Evolutionary conservation across 1,140 invertebrate species (phyloP).

Genomic region (Tenebrio molitor): DNA sequence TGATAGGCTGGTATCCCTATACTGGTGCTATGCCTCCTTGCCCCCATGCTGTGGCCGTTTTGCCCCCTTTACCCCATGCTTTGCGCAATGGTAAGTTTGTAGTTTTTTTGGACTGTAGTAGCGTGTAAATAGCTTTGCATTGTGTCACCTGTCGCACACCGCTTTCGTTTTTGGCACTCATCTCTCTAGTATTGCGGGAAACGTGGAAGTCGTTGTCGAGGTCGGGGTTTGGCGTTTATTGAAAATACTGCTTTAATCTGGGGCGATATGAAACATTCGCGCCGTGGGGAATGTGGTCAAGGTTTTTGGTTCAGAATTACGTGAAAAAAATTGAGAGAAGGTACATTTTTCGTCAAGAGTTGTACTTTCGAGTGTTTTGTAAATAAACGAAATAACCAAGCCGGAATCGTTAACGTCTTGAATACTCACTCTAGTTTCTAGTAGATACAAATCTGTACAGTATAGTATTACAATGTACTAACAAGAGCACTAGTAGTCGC

Average conservation of each 20-base stretch:
- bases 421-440: too few species aligned
- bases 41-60: constrained; percentile 76
- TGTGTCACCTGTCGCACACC: constrained; percentile 1
- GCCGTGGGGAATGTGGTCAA: too few species aligned
- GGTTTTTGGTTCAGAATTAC: too few species aligned
- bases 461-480: too few species aligned
- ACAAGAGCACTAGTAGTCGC: too few species aligned
- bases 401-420: too few species aligned
- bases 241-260: neutral
- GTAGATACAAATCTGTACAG: too few species aligned
- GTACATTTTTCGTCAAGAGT: too few species aligned
- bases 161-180: constrained; percentile 30
- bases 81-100: constrained; percentile 66
- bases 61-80: constrained; percentile 73
- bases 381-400: too few species aligned
- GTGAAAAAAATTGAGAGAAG: too few species aligned
- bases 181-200: neutral
- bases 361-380: too few species aligned
- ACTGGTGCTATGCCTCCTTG: constrained; percentile 69
- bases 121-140: constrained; percentile 10
- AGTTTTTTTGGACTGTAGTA: constrained; percentile 9
- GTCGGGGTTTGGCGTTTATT: neutral
- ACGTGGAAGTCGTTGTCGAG: neutral
- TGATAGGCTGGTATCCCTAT: constrained; percentile 65
- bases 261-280: neutral